Base-by-base conservation (phyloP, 2,888 invertebrate genomes). In the Meganola albula region DNA sequence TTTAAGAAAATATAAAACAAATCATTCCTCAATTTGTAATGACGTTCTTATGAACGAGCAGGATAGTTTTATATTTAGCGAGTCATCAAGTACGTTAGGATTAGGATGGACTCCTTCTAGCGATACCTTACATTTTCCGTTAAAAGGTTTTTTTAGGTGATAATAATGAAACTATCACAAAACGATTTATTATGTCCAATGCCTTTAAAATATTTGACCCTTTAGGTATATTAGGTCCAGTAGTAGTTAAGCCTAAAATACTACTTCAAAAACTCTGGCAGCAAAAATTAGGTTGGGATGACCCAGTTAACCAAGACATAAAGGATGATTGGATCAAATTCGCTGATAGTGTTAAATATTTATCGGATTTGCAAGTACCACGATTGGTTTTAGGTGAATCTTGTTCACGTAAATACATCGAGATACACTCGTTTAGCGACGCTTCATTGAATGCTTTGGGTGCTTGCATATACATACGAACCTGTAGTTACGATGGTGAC, bases 201-300 rank as follows among this genome's bases (percentile, higher is more conserved):
- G 24, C 45, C 0, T 37, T 40, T 23, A 26, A 10, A n/a, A 11
- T 47, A 1, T 47, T 38, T 8, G 50, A 50, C 24, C 45, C 47
- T 0, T 23, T 47, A 2, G 47, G 47, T 5, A 43, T 42, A 39
- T 27, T 50, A 5, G 28, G 38, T 3, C 42, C 42, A 1, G 12
- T 21, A 13, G 10, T 30, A 7, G 12, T 41, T 1, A n/a, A 23
- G n/a, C 34, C 35, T 3, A 48, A 50, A 22, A 31, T 40, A 3
- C n/a, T 44, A 4, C 43, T 50, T 10, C 50, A 50, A 30, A 39
- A 33, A 8, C 10, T 48, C 1, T 51, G 45, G 48, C 22, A 34
- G 1, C 12, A 36, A 20, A 30, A 10, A 1, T 8, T 37, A 6
- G 23, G 10, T 8, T 50, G 50, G 50, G 50, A 50, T 18, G 41